Conservation (phyloP, 2,888 invertebrate genomes). For the Nowickia ferox region DNA sequence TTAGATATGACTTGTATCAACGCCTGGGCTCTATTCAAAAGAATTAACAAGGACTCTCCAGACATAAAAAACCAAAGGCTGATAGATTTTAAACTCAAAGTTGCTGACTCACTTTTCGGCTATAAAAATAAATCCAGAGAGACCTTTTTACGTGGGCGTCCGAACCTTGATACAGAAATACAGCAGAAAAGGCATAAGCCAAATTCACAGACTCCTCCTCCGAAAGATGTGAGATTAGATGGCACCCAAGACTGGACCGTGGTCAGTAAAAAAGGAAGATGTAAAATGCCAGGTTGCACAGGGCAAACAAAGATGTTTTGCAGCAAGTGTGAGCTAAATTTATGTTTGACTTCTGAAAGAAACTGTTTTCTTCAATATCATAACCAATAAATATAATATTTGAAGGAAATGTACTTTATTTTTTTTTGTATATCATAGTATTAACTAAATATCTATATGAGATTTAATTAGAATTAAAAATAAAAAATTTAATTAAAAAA, state of each 20-base stretch:
- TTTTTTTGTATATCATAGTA: too few species aligned
- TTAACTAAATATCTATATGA: too few species aligned
- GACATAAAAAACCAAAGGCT: background rate
- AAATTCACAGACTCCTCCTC: background rate
- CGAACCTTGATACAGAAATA: background rate
- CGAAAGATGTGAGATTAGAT: too few species aligned
- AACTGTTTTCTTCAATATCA: background rate
- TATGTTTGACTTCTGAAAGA: background rate
- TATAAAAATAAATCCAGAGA: background rate
- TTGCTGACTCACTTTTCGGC: background rate
- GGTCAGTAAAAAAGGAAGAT: background rate
- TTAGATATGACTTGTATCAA: too few species aligned
- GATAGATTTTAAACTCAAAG: conserved; percentile 5
- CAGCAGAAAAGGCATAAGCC: background rate
- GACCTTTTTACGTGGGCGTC: background rate
- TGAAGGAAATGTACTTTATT: background rate
- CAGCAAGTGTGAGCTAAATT: background rate
- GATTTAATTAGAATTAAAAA: too few species aligned
- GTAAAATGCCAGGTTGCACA: background rate
- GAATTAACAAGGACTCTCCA: background rate
- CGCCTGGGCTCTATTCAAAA: background rate
- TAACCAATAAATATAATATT: background rate
- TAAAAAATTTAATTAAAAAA: too few species aligned
- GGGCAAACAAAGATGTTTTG: too few species aligned
- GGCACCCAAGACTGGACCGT: too few species aligned